These are phyloP conservation scores for Helostoma temminkii DNA, from an alignment of 2,797 vertebrate genomes.

Conservation along the genomic window DNA sequence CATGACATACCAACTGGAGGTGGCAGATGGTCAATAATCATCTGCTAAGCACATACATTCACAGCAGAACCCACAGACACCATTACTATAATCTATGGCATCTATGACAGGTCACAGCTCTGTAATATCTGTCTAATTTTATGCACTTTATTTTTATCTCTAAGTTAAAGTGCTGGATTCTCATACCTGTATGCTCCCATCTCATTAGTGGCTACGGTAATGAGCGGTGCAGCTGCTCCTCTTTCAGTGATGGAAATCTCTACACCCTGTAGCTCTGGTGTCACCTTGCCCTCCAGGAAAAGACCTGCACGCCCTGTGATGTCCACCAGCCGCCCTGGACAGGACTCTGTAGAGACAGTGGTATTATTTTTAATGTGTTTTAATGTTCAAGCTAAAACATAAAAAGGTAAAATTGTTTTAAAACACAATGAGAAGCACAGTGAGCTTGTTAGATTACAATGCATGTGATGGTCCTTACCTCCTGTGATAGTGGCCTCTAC, in stretches of 20 bases:
- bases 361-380: not conserved
- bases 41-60: constrained; percentile 1
- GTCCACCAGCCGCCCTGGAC: constrained; percentile 94
- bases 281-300: constrained; percentile 92
- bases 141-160: constrained; percentile 5
- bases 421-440: not conserved
- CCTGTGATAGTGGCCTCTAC: constrained; percentile 94
- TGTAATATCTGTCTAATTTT: too few species aligned
- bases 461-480: constrained; percentile 79
- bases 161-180: not conserved
- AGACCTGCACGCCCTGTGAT: constrained; percentile 94
- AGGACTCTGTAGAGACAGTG: constrained; percentile 85
- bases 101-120: not conserved
- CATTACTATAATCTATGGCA: not conserved
- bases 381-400: not conserved
- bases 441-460: not conserved
- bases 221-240: constrained; percentile 85
- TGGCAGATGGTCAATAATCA: constrained; percentile 3
- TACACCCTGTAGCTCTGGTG: constrained; percentile 92
- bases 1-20: not conserved
- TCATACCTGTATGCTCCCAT: constrained; percentile 93
- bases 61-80: not conserved
- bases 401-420: not conserved
- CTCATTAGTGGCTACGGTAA: constrained; percentile 92
- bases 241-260: constrained; percentile 94